Evolutionary conservation across 1,140 invertebrate species (phyloP), one percentile per base, ranked within the genome.

Genomic region (Megathymus violae): DNA sequence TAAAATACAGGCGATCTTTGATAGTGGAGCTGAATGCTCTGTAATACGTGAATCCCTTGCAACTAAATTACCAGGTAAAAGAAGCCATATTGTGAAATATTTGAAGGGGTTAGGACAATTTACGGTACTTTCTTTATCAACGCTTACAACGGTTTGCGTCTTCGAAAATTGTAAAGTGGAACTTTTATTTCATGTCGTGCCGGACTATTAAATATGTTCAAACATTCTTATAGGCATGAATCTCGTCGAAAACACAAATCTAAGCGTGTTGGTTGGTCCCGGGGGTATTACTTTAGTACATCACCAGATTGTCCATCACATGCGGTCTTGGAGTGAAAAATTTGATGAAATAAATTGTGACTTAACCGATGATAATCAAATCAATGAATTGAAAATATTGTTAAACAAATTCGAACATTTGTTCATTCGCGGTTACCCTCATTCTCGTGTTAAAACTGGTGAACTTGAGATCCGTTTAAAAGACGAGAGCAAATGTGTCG

Each of bases 1-100:
- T 9, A 50, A 16, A 14, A 52, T 75, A 14, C 4, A 36, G 3
- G 60, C 74, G 3, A 22, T 71, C 1, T 78, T 78, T 65, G 75
- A 78, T 38, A 70, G 72, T 16, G 71, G 71, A 3, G 69, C 74
- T 0, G 73, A 72, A 16, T 69, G 73, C 25, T 76, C 69, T 13
- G 7, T 71, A 1, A 69, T 71, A 1, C 19, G 64, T 0, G 70
- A 67, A 52, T 54, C 63, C 0, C 0, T 64, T 5, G 66, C 66
- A 9, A 13, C 6, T 11, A 60, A 43, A 34, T 46, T 75, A 44
- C 69, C 72, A 0, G 72, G 75, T 2, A 36, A 58, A 36, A 52
- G 72, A 43, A 27, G 10, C 10, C 0, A 70, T 15, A 9, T 34
- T 3, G 69, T 72, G 0, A 72, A 52, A n/a, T 72, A 65, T 40